phyloP scores from a whole-genome alignment of 2,113 vertebrate species.

The Ptyas mucosa region DNA sequence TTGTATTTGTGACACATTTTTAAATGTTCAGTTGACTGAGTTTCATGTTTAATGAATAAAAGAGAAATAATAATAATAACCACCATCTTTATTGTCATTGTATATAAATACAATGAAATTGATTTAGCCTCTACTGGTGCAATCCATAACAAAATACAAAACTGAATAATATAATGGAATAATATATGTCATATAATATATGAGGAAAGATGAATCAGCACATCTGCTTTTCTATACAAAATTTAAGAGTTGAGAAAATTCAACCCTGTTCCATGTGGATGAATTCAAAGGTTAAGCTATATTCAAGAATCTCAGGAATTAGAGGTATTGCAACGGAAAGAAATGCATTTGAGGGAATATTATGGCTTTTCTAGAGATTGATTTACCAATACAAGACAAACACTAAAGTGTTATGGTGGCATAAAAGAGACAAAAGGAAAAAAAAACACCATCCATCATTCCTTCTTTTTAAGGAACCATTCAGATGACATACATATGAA shows the following conservation, averaged over 20 bases:
- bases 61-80: too few species aligned
- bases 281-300: neutral
- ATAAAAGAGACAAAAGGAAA: neutral
- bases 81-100: too few species aligned
- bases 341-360: neutral
- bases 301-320: rapidly evolving
- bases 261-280: neutral
- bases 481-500: constrained; percentile 33
- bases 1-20: too few species aligned
- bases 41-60: too few species aligned
- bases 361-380: neutral
- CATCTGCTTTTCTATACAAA: neutral
- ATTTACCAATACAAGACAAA: neutral
- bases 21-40: too few species aligned
- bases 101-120: too few species aligned
- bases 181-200: neutral
- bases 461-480: neutral
- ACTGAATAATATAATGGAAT: too few species aligned
- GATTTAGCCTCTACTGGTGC: too few species aligned
- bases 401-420: neutral
- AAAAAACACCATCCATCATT: neutral
- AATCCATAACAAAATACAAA: too few species aligned
- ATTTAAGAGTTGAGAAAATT: neutral
- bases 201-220: neutral
- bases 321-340: rapidly evolving